phyloP scores from a whole-genome alignment of 2,888 invertebrate species.

The Ophioninae sp. region DNA sequence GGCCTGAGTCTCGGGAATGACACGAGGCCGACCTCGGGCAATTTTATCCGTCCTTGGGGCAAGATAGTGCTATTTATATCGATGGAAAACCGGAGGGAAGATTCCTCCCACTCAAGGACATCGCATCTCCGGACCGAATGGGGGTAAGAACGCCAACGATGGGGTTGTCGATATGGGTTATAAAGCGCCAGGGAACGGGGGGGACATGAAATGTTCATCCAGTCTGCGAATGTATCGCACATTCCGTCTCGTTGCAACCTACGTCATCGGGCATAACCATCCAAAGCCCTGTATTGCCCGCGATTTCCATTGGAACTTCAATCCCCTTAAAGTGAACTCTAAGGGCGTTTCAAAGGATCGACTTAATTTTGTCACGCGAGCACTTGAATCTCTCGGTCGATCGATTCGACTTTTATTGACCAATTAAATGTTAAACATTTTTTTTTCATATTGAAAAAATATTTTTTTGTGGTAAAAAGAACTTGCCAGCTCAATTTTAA shows the following conservation, averaged over 20 bases:
- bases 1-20: constrained; percentile 12
- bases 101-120: constrained; percentile 4
- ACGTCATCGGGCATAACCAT: constrained; percentile 31
- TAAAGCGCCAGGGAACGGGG: constrained; percentile 18
- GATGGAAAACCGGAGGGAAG: constrained; percentile 12
- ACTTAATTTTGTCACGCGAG: background rate
- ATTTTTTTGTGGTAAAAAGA: too few species aligned
- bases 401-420: background rate
- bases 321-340: background rate
- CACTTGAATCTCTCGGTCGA: background rate
- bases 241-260: constrained; percentile 44
- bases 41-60: constrained; percentile 17
- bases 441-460: too few species aligned
- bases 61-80: constrained; percentile 19
- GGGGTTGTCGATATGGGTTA: constrained; percentile 16
- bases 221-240: constrained; percentile 52
- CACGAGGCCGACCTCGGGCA: constrained; percentile 17
- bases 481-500: too few species aligned
- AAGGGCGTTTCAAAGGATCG: background rate
- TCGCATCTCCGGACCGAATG: background rate
- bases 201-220: constrained; percentile 21
- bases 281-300: constrained; percentile 31
- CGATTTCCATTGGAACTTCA: constrained; percentile 37
- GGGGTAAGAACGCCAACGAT: constrained; percentile 23
- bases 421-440: background rate